Conservation (phyloP, 2,797 vertebrate genomes). For the Odontamblyopus lacepedii region DNA sequence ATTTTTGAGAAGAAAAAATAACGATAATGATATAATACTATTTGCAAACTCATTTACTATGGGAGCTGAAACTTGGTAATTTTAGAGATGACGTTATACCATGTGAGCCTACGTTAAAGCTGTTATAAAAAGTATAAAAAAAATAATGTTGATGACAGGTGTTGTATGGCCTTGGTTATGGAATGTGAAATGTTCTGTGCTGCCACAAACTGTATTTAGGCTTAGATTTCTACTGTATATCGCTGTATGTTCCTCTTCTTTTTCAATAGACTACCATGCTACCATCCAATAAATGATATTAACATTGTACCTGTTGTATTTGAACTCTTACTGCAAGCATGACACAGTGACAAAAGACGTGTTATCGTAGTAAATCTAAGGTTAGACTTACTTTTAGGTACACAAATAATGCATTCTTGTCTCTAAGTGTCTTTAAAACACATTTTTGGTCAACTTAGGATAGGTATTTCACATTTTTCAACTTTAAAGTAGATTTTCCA, state of each 20-base stretch:
- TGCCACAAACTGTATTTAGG: constrained; percentile 79
- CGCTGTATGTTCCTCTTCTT: constrained; percentile 73
- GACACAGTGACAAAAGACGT: constrained; percentile 16
- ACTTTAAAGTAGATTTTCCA: too few relatives aligned
- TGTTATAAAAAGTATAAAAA: constrained; percentile 17
- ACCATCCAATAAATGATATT: constrained; percentile 73
- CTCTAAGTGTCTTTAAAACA: too few relatives aligned
- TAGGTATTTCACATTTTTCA: too few relatives aligned
- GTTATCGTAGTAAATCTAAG: too few relatives aligned
- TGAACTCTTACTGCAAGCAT: constrained; percentile 45
- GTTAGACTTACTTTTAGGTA: too few relatives aligned
- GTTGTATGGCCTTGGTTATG: constrained; percentile 76
- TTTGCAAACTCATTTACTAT: constrained; percentile 45
- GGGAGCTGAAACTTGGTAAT: constrained; percentile 55
- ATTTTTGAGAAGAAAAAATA: constrained; percentile 21
- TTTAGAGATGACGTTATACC: constrained; percentile 57
- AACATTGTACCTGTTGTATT: constrained; percentile 61
- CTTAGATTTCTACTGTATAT: constrained; percentile 77
- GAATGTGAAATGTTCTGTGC: constrained; percentile 80
- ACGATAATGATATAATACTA: constrained; percentile 6
- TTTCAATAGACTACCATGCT: constrained; percentile 72
- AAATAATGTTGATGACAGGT: constrained; percentile 41
- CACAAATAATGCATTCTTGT: too few relatives aligned
- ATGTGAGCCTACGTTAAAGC: constrained; percentile 58
- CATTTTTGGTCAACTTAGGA: too few relatives aligned